Base-by-base conservation (phyloP, 1,140 invertebrate genomes). In the Diabrotica undecimpunctata region DNA sequence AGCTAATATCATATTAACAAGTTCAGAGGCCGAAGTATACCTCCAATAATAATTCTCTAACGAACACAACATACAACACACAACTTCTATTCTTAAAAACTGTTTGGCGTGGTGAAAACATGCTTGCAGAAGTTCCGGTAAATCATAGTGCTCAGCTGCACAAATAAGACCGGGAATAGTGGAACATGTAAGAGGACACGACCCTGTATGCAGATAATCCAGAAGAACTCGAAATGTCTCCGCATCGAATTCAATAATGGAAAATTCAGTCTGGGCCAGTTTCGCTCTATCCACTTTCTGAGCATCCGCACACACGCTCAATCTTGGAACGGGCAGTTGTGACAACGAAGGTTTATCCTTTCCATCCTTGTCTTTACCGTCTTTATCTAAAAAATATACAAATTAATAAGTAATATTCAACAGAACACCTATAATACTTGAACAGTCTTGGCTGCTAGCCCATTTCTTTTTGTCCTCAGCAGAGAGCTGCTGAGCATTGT, bases 21-120 rank as follows among this genome's bases (percentile, higher is more conserved):
- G 80, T 79, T 96, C 93, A 5, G 92, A 93, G 41, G 94, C 94
- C 53, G 93, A 95, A 36, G 92, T 95, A 78, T 97, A 97, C 54
- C 94, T 86, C 94, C 94, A 96, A 78, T 94, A 96, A 79, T 96
- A 96, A 79, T 96, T 96, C 78, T 96, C 94, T 70, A 97, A 81
- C 25, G 91, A 91, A 79, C 91, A 92, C 35, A 96, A 83, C 94
- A 97, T 97, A 56, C 89, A 87, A 79, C 94, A 95, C 80, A 91
- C 94, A 70, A 96, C 91, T 81, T 95, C 93, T 74, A 96, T 93
- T 60, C 93, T 84, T 2, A 97, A 82, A 77, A 95, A 95, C 74
- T 96, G 94, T 78, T 96, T 96, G 61, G 94, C 94, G 74, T 96
- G 94, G 78, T 96, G 94, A 79, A 97, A 96, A 79, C 94, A 96